Base-by-base conservation (phyloP, 2,888 invertebrate genomes). In the Hydroisotoma schaefferi region DNA sequence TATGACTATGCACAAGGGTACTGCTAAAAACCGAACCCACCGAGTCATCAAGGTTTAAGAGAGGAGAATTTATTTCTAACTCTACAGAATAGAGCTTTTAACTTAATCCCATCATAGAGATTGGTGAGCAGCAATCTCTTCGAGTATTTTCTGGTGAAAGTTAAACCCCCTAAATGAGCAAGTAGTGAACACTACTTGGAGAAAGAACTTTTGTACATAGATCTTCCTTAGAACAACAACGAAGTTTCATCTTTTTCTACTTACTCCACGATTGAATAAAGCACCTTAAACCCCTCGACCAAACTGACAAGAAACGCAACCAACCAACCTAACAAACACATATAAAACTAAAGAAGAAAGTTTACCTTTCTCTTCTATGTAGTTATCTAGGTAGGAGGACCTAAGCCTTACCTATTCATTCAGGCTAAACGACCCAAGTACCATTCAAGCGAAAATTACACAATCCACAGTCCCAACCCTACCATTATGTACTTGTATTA, bases 371-470 rank as follows among this genome's bases (percentile, higher is more conserved):
- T 40, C 12, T 43, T 20, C 28, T 49, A 15, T 18, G 28, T 22
- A 25, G 15, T 26, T 46, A n/a, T 33, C 37, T 33, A n/a, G n/a
- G n/a, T n/a, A n/a, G n/a, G n/a, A n/a, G n/a, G n/a, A n/a, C n/a
- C n/a, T n/a, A n/a, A n/a, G n/a, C n/a, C n/a, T n/a, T 33, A 8
- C 20, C 40, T 40, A 40, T 40, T 40, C 40, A 40, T 40, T 40
- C 20, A 15, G 20, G 15, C 40, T 20, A 10, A 40, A 20, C 15
- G 40, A 15, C 5, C 8, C 33, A 65, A 67, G 64, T 53, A 62
- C 59, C 56, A 59, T 66, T 69, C 58, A 59, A 54, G 61, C 55
- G 68, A 62, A 69, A 71, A 71, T 69, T 69, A 67, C 66, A 62
- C 47, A 55, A 44, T 62, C 28, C n/a, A 27, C 47, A 37, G 56